Evolutionary conservation across 2,888 invertebrate species (phyloP).

Genomic region (Parnassius orleans): DNA sequence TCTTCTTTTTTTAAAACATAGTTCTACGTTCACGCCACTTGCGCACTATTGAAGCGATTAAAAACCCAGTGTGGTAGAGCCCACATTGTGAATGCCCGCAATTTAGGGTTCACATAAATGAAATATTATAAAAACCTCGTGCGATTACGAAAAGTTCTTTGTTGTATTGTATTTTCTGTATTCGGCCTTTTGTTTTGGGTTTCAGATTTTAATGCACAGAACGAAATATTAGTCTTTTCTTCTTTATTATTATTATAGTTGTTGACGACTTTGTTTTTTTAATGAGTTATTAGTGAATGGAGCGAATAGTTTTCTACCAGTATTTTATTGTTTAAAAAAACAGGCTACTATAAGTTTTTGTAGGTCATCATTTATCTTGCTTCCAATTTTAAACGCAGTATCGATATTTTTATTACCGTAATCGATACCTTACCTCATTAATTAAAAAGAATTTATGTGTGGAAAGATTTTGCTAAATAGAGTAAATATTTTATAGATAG

Average conservation of each 20-base stretch:
- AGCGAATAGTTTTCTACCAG: slow-evolving; percentile 7
- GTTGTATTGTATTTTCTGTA: slow-evolving; percentile 1
- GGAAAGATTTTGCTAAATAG: no score
- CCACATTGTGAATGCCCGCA: slow-evolving; percentile 2
- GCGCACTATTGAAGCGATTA: background rate
- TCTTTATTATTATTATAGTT: background rate
- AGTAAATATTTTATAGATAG: no score
- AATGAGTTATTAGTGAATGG: slow-evolving; percentile 6
- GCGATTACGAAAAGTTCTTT: slow-evolving; percentile 2
- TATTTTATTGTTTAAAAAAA: background rate
- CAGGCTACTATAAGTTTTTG: no score
- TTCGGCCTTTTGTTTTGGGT: background rate
- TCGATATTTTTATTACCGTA: no score
- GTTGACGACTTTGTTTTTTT: background rate
- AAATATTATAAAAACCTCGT: background rate
- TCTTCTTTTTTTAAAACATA: no score
- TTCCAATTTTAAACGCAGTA: no score
- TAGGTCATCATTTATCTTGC: no score
- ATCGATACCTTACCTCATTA: no score
- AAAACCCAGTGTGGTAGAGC: slow-evolving; percentile 6
- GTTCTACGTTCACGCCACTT: background rate
- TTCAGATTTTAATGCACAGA: background rate
- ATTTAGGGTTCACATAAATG: slow-evolving; percentile 3
- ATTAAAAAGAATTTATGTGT: no score
- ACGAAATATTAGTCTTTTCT: slow-evolving; percentile 1